These are phyloP conservation scores for Toxonevra muliebris DNA, from an alignment of 2,888 invertebrate species.

Conservation along the genomic window DNA sequence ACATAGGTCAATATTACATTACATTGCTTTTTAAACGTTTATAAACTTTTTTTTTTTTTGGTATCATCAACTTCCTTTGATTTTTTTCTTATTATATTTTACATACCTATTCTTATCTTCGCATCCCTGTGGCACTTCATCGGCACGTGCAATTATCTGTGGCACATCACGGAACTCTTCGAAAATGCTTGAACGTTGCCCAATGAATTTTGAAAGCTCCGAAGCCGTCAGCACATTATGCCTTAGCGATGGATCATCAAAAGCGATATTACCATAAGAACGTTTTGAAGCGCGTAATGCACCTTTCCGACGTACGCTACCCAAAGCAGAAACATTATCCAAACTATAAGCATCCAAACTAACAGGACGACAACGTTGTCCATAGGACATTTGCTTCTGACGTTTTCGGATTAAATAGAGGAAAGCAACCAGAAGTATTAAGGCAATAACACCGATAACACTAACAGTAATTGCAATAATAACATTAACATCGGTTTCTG, in stretches of 20 bases:
- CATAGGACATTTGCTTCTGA: conserved; percentile 82
- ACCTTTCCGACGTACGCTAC: conserved; percentile 80
- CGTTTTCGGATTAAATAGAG: conserved; percentile 84
- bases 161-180: conserved; percentile 87
- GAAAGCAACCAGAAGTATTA: conserved; percentile 78
- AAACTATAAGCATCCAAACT: conserved; percentile 89
- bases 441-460: conserved; percentile 80
- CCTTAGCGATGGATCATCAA: conserved; percentile 83
- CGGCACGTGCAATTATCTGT: conserved; percentile 78
- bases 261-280: conserved; percentile 90
- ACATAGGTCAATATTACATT: too few relatives aligned
- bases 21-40: too few relatives aligned
- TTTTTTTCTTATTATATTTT: not conserved
- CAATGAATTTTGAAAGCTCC: conserved; percentile 78
- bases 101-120: conserved; percentile 83
- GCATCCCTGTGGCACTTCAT: conserved; percentile 86
- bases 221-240: conserved; percentile 79
- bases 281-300: conserved; percentile 81
- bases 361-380: conserved; percentile 87
- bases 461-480: conserved; percentile 85
- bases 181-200: conserved; percentile 76
- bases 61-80: too few relatives aligned
- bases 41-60: too few relatives aligned
- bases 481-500: conserved; percentile 71
- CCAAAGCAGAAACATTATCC: conserved; percentile 86